A percentile compares a stretch with the other conserved stretches of the same genome.
These are phyloP conservation scores for Nestor notabilis DNA, from an alignment of 2,113 vertebrate species.

Conservation along the genomic window DNA sequence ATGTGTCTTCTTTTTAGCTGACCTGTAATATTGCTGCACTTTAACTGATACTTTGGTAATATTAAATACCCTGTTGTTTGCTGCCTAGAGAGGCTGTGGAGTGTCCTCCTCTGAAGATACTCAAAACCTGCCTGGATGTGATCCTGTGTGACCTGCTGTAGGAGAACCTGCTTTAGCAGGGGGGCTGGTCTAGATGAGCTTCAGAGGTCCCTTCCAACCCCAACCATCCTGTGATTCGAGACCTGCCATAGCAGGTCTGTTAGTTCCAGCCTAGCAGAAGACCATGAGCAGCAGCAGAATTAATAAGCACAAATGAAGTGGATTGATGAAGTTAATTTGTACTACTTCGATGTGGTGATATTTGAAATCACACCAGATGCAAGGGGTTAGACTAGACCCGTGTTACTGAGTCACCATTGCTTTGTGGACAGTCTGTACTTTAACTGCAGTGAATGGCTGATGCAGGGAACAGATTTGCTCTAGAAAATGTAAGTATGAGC, in stretches of 20 bases:
- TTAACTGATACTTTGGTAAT: background rate
- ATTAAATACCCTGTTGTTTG: background rate
- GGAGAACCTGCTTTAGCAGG: background rate
- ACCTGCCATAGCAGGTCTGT: background rate
- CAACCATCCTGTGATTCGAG: background rate
- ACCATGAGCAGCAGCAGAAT: background rate
- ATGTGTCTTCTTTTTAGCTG: background rate
- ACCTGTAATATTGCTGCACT: background rate
- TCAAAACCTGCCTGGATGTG: background rate
- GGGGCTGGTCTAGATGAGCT: fast-evolving
- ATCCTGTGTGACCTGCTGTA: background rate
- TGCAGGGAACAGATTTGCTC: background rate
- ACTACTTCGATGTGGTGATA: background rate
- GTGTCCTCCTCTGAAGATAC: background rate
- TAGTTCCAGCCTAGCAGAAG: background rate
- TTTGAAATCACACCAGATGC: background rate
- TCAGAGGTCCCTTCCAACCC: background rate
- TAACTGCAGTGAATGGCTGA: background rate
- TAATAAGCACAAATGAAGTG: background rate
- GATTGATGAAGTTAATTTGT: background rate
- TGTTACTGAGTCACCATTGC: fast-evolving
- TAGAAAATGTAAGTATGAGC: background rate
- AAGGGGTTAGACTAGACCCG: background rate
- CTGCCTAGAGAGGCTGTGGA: background rate
- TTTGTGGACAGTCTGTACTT: background rate